phyloP scores from a whole-genome alignment of 2,113 vertebrate species.

The Willisornis vidua region DNA sequence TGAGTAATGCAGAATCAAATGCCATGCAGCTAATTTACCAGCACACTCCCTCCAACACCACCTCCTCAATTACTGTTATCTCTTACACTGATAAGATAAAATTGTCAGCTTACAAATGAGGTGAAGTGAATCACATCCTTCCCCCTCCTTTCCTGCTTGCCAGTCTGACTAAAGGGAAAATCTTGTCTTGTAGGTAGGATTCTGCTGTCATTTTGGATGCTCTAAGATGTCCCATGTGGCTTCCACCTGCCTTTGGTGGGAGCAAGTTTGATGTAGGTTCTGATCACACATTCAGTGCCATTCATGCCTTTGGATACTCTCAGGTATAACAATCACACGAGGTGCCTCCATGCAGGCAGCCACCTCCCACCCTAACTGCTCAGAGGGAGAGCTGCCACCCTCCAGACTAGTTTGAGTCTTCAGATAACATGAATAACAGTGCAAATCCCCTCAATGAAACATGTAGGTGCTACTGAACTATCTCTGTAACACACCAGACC shows the following conservation, averaged over 20 bases:
- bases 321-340: neutral
- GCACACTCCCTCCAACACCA: neutral
- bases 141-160: neutral
- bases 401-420: neutral
- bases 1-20: neutral
- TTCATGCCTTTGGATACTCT: neutral
- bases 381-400: neutral
- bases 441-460: neutral
- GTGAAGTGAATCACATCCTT: neutral
- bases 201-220: neutral
- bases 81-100: neutral
- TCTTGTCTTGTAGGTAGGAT: neutral
- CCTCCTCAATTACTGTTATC: neutral
- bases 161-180: neutral
- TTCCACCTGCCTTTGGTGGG: neutral
- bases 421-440: neutral
- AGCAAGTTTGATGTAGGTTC: neutral
- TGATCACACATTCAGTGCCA: neutral
- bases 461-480: neutral
- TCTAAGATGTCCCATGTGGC: neutral
- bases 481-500: neutral
- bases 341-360: neutral
- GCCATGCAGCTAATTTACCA: neutral
- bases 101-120: neutral
- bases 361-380: neutral